phyloP scores from a whole-genome alignment of 2,888 invertebrate species.

The Lithophane socia region DNA sequence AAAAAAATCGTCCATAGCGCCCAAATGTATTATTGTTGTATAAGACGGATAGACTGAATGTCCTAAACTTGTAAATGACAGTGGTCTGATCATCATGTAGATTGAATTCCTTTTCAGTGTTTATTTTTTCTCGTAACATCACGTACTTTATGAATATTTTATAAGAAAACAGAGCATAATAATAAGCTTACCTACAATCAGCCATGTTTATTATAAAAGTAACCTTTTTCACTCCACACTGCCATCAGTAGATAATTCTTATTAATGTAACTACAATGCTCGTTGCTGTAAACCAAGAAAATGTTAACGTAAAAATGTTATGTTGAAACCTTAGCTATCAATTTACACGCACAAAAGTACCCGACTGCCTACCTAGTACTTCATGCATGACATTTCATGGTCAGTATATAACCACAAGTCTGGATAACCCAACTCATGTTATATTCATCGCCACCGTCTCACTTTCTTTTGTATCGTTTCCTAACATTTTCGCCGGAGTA shows the following conservation, averaged over 20 bases:
- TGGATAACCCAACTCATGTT: conserved; percentile 46
- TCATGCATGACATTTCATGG: conserved; percentile 15
- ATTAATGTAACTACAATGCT: no score
- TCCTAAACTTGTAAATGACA: not conserved
- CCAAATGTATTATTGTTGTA: not conserved
- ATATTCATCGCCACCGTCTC: conserved; percentile 52
- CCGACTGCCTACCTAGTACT: not conserved
- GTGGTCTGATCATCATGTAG: not conserved
- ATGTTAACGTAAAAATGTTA: not conserved
- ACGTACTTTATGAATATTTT: no score
- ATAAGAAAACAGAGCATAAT: not conserved
- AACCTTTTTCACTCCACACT: not conserved
- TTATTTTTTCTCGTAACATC: no score
- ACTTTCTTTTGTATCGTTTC: conserved; percentile 61
- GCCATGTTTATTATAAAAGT: not conserved
- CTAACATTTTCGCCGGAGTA: conserved; percentile 53
- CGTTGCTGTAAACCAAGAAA: not conserved
- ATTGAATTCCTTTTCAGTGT: no score
- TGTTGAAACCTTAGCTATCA: not conserved
- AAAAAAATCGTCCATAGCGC: no score
- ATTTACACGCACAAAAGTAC: not conserved
- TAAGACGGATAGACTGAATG: not conserved
- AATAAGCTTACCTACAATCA: no score
- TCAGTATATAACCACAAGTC: conserved; percentile 37
- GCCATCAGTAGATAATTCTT: not conserved